Evolutionary conservation across 2,888 invertebrate genomes (phyloP).

Genomic region (Aporophyla lueneburgensis): DNA sequence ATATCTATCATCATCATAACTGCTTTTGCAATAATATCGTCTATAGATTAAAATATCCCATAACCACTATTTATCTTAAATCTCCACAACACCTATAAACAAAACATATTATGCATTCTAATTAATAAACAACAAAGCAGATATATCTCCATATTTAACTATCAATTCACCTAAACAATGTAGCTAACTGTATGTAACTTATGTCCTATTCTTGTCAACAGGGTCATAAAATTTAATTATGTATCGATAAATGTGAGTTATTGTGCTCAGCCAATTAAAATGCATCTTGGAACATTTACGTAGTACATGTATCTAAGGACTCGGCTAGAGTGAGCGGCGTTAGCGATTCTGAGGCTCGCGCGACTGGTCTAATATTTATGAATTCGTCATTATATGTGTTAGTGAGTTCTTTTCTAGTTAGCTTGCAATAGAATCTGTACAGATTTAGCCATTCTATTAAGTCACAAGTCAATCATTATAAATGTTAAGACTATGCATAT

Average conservation of each 20-base stretch:
- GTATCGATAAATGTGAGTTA: conserved; percentile 63
- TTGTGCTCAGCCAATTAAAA: conserved; percentile 50
- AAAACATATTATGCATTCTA: conserved; percentile 8
- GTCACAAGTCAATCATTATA: no score
- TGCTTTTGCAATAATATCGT: background rate
- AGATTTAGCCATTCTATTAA: no score
- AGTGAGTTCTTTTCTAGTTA: no score
- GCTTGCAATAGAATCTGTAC: background rate
- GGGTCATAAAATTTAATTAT: conserved; percentile 68
- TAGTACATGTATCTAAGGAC: background rate
- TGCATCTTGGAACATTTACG: conserved; percentile 42
- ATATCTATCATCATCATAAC: background rate
- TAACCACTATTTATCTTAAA: background rate
- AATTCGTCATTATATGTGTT: background rate
- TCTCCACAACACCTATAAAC: background rate
- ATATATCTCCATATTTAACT: conserved; percentile 29
- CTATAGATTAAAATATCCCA: background rate
- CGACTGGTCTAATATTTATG: background rate
- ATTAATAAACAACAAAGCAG: background rate
- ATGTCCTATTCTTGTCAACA: conserved; percentile 54
- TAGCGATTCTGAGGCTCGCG: background rate
- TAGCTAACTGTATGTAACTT: conserved; percentile 17
- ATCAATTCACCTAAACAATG: conserved; percentile 10
- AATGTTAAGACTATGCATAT: no score
- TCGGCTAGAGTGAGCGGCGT: background rate